Evolutionary conservation across 2,797 vertebrate genomes (phyloP).

Genomic region (Gymnothorax reevesii): DNA sequence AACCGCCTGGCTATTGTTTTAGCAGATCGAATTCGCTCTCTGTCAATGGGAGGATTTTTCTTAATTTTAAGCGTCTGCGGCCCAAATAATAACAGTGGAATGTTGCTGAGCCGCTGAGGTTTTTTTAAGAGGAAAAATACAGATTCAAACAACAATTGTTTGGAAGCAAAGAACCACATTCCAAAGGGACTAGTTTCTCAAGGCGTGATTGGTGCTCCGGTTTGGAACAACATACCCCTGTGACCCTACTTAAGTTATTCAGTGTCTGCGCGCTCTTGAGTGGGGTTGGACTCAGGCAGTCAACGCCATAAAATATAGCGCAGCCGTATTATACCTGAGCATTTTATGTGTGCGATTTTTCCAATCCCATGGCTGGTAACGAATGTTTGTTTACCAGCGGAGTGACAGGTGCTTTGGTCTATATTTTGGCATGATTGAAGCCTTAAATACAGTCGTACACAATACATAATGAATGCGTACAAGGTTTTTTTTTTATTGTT

Average conservation of each 20-base stretch:
- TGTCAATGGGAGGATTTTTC: not conserved
- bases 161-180: constrained; percentile 48
- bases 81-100: not conserved
- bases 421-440: not conserved
- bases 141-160: constrained; percentile 35
- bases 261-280: not conserved
- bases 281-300: not conserved
- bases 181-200: constrained; percentile 67
- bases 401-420: not conserved
- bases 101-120: not conserved
- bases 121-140: constrained; percentile 15
- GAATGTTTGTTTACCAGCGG: not conserved
- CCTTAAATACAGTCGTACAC: not conserved
- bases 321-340: not conserved
- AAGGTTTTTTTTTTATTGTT: not conserved
- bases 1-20: constrained; percentile 64
- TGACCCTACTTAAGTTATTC: constrained; percentile 35
- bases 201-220: constrained; percentile 50
- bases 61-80: not conserved
- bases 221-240: constrained; percentile 46
- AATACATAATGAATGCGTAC: not conserved
- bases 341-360: constrained; percentile 7
- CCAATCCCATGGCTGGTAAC: not conserved
- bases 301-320: not conserved
- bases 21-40: constrained; percentile 45